phyloP scores from a whole-genome alignment of 2,888 invertebrate species.

The Lysandra coridon region DNA sequence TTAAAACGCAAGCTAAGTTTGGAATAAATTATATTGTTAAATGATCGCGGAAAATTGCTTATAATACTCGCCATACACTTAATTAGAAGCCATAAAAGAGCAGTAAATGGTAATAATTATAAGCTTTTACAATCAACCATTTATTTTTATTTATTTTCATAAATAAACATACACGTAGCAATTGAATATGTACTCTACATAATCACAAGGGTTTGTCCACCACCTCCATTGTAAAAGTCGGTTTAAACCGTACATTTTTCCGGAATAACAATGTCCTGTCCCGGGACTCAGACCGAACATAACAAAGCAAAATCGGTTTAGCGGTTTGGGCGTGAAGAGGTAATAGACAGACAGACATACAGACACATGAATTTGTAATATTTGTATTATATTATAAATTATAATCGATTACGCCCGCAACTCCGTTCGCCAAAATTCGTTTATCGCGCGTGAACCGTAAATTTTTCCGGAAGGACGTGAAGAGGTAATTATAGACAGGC shows the following conservation, averaged over 20 bases:
- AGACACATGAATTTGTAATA: too few relatives aligned
- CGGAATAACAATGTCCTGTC: too few relatives aligned
- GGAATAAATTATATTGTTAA: background rate
- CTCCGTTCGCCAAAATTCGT: too few relatives aligned
- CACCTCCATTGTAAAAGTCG: background rate
- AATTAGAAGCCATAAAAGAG: background rate
- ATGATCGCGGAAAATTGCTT: background rate
- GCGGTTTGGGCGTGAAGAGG: too few relatives aligned
- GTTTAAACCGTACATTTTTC: background rate
- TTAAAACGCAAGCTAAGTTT: background rate
- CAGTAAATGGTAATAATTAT: background rate
- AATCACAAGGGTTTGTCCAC: background rate
- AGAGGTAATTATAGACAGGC: too few relatives aligned
- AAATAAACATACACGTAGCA: background rate
- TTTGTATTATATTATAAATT: too few relatives aligned
- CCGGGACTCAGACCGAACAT: too few relatives aligned
- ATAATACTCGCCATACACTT: background rate
- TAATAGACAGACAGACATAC: too few relatives aligned
- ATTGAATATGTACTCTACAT: background rate
- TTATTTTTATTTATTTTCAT: background rate
- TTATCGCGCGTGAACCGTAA: too few relatives aligned
- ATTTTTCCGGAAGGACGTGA: too few relatives aligned
- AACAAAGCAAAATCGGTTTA: too few relatives aligned
- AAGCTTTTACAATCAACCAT: background rate
- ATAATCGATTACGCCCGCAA: too few relatives aligned